Base-by-base conservation (phyloP, 2,888 invertebrate genomes). In the Synergus itoensis region DNA sequence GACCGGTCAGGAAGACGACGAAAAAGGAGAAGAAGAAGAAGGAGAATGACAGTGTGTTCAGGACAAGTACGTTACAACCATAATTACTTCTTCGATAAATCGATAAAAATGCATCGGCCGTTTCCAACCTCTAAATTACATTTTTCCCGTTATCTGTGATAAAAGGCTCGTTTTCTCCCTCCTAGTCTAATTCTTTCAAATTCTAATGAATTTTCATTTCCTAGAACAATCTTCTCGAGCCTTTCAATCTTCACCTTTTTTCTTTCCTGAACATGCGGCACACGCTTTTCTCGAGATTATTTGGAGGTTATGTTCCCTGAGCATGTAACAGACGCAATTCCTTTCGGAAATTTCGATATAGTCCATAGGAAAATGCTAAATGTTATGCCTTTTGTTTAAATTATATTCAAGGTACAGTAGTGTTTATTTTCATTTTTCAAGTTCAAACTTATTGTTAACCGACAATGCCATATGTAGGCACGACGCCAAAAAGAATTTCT, bases 271-370 rank as follows among this genome's bases (percentile, higher is more conserved):
- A 41, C 18, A 60, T 41, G 48, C 75, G 62, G 53, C 73, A 77
- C 67, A 76, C 67, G 64, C 36, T 36, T 76, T 76, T 69, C 73
- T 12, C 9, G 36, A 16, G 16, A 40, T 36, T 57, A 36, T 36
- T 78, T 53, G 12, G 21, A 80, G 82, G 82, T 82, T 82, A 82
- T 60, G 82, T 77, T 77, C 4, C 62, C 69, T 80, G 53, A 40
- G 53, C 53, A 53, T 73, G 53, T 53, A 12, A 73, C 18, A 67
- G 12, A 40, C 40, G 53, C 73, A 73, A 73, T 73, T 73, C 40
- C 48, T 73, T 18, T 73, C 53, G 73, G 73, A 73, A 73, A 73
- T 18, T 53, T 48, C 45, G 36, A 40, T 53, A 40, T 36, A 73
- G 73, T 36, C 73, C 73, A 53, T 36, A 73, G 48, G 36, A 73